Evolutionary conservation across 2,113 vertebrate genomes (phyloP).

Genomic region (Poeciliopsis turrubarensis): DNA sequence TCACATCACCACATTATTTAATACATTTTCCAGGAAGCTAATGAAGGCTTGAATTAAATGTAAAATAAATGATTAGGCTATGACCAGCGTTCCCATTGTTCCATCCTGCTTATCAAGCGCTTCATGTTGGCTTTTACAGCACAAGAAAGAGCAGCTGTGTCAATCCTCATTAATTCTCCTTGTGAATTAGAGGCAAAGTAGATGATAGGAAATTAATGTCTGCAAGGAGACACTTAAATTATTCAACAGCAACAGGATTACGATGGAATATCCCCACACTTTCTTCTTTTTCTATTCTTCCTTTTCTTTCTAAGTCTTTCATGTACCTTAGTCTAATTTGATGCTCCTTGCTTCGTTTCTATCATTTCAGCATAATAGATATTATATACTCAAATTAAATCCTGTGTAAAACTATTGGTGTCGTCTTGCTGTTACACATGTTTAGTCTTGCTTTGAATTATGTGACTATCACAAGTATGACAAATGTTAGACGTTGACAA

Average conservation of each 20-base stretch:
- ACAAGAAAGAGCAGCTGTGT: conserved; percentile 73
- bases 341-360: conserved; percentile 7
- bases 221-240: conserved; percentile 76
- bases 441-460: conserved; percentile 17
- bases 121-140: conserved; percentile 70
- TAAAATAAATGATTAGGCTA: conserved; percentile 60
- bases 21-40: conserved; percentile 34
- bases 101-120: conserved; percentile 64
- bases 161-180: conserved; percentile 77
- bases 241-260: conserved; percentile 79
- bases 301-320: conserved; percentile 17
- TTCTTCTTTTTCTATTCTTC: conserved; percentile 42
- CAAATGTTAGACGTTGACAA: no score
- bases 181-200: conserved; percentile 69
- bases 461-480: background rate
- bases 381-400: conserved; percentile 23
- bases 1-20: conserved; percentile 40
- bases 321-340: conserved; percentile 4
- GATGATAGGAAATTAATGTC: conserved; percentile 80
- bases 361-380: conserved; percentile 21
- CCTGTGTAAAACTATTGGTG: conserved; percentile 27
- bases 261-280: conserved; percentile 72
- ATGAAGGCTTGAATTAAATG: conserved; percentile 51
- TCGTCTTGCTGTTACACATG: background rate
- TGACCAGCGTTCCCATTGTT: conserved; percentile 64